Percentiles rank a stretch among this genome's conserved stretches.
These are phyloP conservation scores for Bimastos eiseni DNA, from an alignment of 2,888 invertebrate genomes.

Conservation along the genomic window DNA sequence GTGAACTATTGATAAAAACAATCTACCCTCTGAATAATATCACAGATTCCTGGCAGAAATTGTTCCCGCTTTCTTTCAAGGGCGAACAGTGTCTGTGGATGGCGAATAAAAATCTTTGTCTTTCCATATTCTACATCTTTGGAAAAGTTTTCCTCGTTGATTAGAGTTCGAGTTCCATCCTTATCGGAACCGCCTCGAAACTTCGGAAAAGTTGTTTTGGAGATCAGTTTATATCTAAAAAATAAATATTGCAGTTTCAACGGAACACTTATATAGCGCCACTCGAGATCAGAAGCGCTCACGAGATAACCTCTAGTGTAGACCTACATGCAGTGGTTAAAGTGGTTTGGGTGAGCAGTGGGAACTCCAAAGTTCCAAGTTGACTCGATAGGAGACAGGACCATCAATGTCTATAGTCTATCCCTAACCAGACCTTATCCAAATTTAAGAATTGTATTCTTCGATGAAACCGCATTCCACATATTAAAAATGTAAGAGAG, in stretches of 20 bases:
- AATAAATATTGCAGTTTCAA: neutral
- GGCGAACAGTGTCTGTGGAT: conserved; percentile 85
- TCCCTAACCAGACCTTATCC: no score
- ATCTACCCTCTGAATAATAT: conserved; percentile 84
- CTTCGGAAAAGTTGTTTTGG: conserved; percentile 94
- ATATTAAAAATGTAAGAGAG: no score
- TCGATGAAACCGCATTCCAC: no score
- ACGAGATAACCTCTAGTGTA: no score
- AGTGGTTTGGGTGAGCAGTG: no score
- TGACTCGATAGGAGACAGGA: no score
- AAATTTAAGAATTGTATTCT: no score
- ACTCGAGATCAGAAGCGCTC: no score
- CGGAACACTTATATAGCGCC: no score
- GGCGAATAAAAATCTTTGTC: conserved; percentile 92
- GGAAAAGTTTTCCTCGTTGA: conserved; percentile 76
- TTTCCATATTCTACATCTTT: conserved; percentile 90
- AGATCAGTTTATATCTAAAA: conserved; percentile 90
- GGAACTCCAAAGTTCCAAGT: no score
- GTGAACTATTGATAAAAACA: neutral
- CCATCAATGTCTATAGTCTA: no score
- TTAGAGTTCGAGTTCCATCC: conserved; percentile 74
- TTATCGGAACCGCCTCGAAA: conserved; percentile 77
- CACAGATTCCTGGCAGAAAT: conserved; percentile 86
- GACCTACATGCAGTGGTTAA: no score
- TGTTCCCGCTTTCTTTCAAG: conserved; percentile 84